Evolutionary conservation across 2,888 invertebrate species (phyloP).

Genomic region (Andrena marginata): DNA sequence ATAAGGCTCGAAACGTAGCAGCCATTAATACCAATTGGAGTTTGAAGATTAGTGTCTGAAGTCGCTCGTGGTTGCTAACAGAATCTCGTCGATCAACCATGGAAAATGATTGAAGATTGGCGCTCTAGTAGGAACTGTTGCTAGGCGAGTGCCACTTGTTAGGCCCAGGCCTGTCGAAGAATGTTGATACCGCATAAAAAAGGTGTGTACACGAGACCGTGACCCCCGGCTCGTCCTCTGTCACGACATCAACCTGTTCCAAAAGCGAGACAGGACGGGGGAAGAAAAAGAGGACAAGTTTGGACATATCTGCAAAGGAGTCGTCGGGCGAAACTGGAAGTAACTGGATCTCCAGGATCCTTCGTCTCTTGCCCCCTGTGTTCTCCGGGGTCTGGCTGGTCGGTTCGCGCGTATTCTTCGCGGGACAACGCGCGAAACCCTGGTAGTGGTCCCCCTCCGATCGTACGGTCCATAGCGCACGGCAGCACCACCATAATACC

Average conservation of each 20-base stretch:
- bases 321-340: conserved; percentile 67
- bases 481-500: conserved; percentile 59
- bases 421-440: conserved; percentile 69
- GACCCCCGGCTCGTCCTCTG: conserved; percentile 41
- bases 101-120: too few species aligned
- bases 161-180: too few species aligned
- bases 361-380: conserved; percentile 42
- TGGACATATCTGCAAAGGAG: conserved; percentile 66
- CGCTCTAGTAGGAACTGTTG: too few species aligned
- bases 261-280: conserved; percentile 23
- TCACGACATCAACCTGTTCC: conserved; percentile 49
- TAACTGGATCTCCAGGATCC: conserved; percentile 70
- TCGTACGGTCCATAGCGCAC: conserved; percentile 46
- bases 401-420: conserved; percentile 57
- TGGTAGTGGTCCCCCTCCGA: conserved; percentile 74
- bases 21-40: neutral
- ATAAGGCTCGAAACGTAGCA: neutral
- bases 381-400: conserved; percentile 31
- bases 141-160: too few species aligned
- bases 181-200: neutral
- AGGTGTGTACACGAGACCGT: conserved; percentile 25
- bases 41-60: too few species aligned
- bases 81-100: too few species aligned
- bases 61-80: too few species aligned
- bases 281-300: conserved; percentile 53